These are phyloP conservation scores for Myotis davidii DNA, from an alignment of 2,113 vertebrate species.

Conservation along the genomic window DNA sequence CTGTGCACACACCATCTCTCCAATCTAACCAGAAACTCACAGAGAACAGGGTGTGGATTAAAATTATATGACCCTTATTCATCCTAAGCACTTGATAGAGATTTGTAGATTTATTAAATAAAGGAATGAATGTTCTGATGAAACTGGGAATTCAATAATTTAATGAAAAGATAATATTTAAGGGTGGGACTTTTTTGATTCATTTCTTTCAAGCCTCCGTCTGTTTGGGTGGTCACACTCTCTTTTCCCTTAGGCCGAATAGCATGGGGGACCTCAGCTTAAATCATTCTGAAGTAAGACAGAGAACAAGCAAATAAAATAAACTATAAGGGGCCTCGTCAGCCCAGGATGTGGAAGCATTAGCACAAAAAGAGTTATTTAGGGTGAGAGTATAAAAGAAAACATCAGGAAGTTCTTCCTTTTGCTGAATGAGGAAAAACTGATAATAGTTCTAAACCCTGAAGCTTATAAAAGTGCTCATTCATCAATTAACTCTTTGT, in stretches of 20 bases:
- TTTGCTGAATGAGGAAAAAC: slow-evolving; percentile 30
- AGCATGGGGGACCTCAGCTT: neutral
- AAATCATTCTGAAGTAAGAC: slow-evolving; percentile 32
- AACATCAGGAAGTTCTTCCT: neutral
- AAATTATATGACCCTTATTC: neutral
- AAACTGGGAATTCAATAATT: slow-evolving; percentile 2
- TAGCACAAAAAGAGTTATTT: slow-evolving; percentile 11
- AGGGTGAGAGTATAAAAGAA: neutral
- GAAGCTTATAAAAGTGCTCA: neutral
- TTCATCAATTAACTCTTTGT: neutral
- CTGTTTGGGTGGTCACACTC: neutral
- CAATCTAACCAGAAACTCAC: neutral
- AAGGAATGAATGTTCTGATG: slow-evolving; percentile 16
- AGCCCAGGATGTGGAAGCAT: neutral
- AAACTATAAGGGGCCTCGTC: neutral
- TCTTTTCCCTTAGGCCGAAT: neutral
- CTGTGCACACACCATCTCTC: neutral
- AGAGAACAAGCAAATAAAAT: slow-evolving; percentile 29
- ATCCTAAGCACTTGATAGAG: neutral
- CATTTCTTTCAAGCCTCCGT: neutral
- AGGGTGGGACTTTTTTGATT: neutral
- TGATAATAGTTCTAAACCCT: neutral
- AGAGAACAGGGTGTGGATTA: neutral
- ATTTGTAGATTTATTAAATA: slow-evolving; percentile 1
- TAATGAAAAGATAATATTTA: slow-evolving; percentile 19